phyloP scores from a whole-genome alignment of 2,797 vertebrate species.

The Schizothorax lantsangensis region DNA sequence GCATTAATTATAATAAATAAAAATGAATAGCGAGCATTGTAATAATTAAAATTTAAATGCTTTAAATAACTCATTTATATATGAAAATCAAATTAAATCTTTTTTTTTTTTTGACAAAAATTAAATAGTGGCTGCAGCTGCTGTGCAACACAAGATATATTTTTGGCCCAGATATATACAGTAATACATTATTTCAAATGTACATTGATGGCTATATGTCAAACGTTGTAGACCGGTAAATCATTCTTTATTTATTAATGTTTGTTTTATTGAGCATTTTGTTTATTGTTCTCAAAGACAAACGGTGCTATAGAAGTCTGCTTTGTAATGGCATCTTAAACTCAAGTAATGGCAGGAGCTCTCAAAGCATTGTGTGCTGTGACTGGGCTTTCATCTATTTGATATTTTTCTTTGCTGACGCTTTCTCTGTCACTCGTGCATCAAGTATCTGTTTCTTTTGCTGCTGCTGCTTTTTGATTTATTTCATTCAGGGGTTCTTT shows the following conservation, averaged over 20 bases:
- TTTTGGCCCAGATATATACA: neutral
- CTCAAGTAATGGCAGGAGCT: neutral
- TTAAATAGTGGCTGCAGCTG: neutral
- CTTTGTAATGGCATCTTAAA: neutral
- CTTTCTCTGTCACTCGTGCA: slow-evolving; percentile 59
- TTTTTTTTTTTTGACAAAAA: too few species aligned
- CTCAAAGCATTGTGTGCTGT: neutral
- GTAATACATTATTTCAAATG: neutral
- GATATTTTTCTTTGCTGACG: neutral
- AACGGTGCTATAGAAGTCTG: neutral
- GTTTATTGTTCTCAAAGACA: neutral
- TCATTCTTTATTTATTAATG: neutral
- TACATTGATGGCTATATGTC: too few species aligned
- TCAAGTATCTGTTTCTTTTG: slow-evolving; percentile 46
- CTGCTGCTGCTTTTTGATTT: slow-evolving; percentile 22
- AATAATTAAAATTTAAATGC: too few species aligned
- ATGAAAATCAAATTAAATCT: too few species aligned
- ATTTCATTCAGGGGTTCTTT: slow-evolving; percentile 54
- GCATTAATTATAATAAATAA: neutral
- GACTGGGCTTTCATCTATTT: neutral
- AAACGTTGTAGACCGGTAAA: neutral
- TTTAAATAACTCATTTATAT: too few species aligned
- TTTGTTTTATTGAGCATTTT: neutral
- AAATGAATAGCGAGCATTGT: neutral
- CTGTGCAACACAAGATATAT: neutral